A percentile compares a stretch with the other conserved stretches of the same genome.
These are phyloP conservation scores for Bufo gargarizans DNA, from an alignment of 2,113 vertebrate genomes.

Conservation along the genomic window DNA sequence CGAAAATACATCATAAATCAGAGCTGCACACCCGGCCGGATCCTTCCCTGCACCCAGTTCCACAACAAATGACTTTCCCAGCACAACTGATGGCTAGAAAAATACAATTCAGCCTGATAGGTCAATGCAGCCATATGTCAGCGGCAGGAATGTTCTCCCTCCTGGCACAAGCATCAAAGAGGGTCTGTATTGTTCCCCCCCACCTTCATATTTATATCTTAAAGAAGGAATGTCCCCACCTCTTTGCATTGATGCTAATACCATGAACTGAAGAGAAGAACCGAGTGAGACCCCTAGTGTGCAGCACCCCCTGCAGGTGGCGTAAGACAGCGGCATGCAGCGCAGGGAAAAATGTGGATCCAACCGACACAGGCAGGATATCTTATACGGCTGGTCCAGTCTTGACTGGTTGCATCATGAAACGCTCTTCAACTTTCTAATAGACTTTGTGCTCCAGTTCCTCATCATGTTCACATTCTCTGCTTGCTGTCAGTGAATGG, in stretches of 20 bases:
- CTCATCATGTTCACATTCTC: neutral
- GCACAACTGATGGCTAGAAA: slow-evolving; percentile 67
- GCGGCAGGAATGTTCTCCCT: slow-evolving; percentile 61
- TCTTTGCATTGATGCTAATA: neutral
- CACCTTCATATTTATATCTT: neutral
- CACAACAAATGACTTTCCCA: slow-evolving; percentile 59
- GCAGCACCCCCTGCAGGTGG: neutral
- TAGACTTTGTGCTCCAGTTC: neutral
- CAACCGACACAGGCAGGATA: too few relatives aligned
- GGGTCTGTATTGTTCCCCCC: slow-evolving; percentile 58
- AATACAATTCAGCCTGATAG: slow-evolving; percentile 62
- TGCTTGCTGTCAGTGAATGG: neutral
- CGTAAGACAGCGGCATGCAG: neutral
- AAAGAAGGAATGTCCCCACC: neutral
- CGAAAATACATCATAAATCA: slow-evolving; percentile 71
- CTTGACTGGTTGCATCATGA: too few relatives aligned
- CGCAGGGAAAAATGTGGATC: neutral
- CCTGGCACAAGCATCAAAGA: slow-evolving; percentile 69
- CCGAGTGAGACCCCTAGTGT: neutral
- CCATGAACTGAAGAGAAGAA: neutral
- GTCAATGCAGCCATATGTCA: slow-evolving; percentile 67
- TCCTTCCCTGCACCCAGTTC: slow-evolving; percentile 60
- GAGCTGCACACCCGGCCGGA: slow-evolving; percentile 62
- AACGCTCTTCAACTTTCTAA: neutral
- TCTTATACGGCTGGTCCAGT: too few relatives aligned